Evolutionary conservation across 1,140 invertebrate species (phyloP), one percentile per base, ranked within the genome.

Genomic region (Lordiphosa stackelbergi): DNA sequence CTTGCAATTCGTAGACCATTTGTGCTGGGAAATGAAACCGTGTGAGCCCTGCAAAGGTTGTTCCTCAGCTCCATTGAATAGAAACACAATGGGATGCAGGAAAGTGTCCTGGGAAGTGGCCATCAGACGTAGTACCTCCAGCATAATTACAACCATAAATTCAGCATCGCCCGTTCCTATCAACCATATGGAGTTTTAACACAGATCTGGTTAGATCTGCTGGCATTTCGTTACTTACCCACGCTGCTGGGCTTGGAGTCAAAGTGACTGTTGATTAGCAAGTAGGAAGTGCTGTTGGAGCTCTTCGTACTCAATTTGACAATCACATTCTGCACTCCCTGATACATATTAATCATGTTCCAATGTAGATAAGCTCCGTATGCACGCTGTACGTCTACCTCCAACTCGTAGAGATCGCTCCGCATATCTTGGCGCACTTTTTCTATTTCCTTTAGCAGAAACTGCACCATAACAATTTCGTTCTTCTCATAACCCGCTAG

Each of bases 241-340:
- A 90, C 89, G 75, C 95, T 97, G 75, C 94, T 94, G 22, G 93
- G 89, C 73, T 97, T 95, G 51, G 94, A 92, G 89, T 98, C 97
- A 89, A 94, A 97, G 90, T 98, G 97, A 88, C 96, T 98, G 89
- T 98, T 98, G 45, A 98, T 90, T 40, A 98, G 89, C 65, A 98
- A 88, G 85, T 95, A 85, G 22, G 60, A 66, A 10, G 58, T 49
- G 37, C 75, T 87, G 13, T 75, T 87, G 8, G 74, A 78, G 22
- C 49, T 38, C 66, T 88, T 88, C 0, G 90, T 88, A 34, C 92
- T 92, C 53, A 97, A 88, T 88, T 92, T 93, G 3, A 94, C 95
- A 40, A 96, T 88, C 42, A 97, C 91, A 88, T 97, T 97, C 63
- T 93, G 91, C 36, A 93, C 90, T 65, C 91, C 91, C 79, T 88